phyloP scores from a whole-genome alignment of 2,797 vertebrate species.

The Pogoniulus pusillus region DNA sequence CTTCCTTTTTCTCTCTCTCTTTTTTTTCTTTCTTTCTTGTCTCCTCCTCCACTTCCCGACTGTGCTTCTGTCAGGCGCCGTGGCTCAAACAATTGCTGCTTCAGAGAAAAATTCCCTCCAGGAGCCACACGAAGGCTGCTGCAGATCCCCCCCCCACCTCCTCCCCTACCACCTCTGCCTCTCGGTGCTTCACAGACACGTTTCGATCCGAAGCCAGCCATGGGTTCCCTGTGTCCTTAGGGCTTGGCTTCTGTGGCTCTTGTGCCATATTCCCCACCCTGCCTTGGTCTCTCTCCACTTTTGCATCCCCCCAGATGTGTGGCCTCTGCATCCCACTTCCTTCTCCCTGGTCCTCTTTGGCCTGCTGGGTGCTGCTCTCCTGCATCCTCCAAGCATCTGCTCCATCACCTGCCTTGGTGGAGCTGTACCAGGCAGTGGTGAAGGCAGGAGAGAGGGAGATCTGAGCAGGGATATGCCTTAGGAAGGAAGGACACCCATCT shows the following conservation, averaged over 20 bases:
- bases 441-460: not conserved
- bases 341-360: accelerated
- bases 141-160: not conserved
- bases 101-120: slow-evolving; percentile 57
- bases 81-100: not conserved
- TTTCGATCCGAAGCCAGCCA: not conserved
- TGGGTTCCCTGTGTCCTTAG: not conserved
- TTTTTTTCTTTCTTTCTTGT: not conserved
- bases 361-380: not conserved
- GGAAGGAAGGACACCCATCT: not conserved
- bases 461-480: accelerated
- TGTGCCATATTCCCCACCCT: not conserved
- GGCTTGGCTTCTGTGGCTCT: not conserved
- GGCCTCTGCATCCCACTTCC: not conserved
- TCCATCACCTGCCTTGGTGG: accelerated
- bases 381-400: accelerated
- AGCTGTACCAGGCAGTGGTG: accelerated
- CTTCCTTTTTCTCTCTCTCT: not conserved
- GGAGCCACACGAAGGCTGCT: not conserved
- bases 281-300: not conserved
- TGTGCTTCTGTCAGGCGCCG: slow-evolving; percentile 26
- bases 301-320: accelerated
- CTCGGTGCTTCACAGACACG: not conserved
- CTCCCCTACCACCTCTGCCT: not conserved
- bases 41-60: slow-evolving; percentile 43